Evolutionary conservation across 2,888 invertebrate species (phyloP).

Genomic region (Cosmopolites sordidus): DNA sequence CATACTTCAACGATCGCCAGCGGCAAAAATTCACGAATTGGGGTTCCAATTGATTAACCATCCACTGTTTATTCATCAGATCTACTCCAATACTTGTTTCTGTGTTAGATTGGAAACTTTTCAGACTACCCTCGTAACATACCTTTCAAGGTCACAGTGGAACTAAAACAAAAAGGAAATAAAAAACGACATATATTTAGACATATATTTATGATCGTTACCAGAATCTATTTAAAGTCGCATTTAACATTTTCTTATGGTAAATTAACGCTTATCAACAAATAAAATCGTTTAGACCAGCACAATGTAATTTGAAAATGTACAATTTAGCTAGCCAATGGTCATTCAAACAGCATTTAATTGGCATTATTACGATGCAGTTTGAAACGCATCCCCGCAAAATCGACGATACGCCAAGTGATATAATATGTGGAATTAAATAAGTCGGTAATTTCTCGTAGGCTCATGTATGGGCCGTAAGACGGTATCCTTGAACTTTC

Average conservation of each 20-base stretch:
- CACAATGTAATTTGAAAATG: not conserved
- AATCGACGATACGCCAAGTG: not conserved
- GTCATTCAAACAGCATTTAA: not conserved
- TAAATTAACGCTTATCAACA: not conserved
- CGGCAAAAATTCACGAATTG: no score
- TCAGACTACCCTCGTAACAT: no score
- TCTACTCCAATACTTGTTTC: no score
- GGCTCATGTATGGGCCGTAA: not conserved
- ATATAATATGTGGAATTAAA: conserved; percentile 1
- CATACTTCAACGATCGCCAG: no score
- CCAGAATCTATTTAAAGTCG: not conserved
- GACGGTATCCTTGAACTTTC: conserved; percentile 1
- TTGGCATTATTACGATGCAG: not conserved
- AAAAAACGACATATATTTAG: no score
- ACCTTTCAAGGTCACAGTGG: no score
- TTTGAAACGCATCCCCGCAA: not conserved
- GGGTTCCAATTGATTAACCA: no score
- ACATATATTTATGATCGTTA: not conserved
- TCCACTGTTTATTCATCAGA: no score
- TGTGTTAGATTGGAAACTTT: no score
- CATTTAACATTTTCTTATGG: conserved; percentile 1
- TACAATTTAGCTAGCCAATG: not conserved
- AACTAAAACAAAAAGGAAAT: no score
- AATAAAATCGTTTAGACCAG: not conserved
- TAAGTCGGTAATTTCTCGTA: not conserved